phyloP scores from a whole-genome alignment of 2,113 vertebrate species.

The Takifugu flavidus region DNA sequence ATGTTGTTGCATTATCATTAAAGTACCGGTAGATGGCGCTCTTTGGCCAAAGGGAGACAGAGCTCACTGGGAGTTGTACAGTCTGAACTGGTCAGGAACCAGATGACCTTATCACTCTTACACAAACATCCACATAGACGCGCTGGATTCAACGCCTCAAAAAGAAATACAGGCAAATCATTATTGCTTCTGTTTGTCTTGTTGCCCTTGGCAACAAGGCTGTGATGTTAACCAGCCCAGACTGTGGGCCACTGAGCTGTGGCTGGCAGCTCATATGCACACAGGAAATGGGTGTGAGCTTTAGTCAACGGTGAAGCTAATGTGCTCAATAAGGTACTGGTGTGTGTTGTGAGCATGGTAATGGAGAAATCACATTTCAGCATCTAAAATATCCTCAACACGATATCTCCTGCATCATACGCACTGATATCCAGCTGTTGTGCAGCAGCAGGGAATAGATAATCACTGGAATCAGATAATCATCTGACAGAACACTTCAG shows the following conservation, averaged over 20 bases:
- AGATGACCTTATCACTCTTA: slow-evolving; percentile 43
- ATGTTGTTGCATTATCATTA: too few relatives aligned
- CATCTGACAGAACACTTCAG: slow-evolving; percentile 37
- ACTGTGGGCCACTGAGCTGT: slow-evolving; percentile 55
- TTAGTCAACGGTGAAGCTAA: slow-evolving; percentile 17
- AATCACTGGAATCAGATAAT: slow-evolving; percentile 42
- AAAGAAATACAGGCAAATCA: slow-evolving; percentile 52
- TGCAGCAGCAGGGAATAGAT: neutral
- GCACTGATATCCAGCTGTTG: slow-evolving; percentile 31
- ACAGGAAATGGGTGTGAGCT: slow-evolving; percentile 47
- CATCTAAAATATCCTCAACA: neutral
- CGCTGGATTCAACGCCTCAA: slow-evolving; percentile 14
- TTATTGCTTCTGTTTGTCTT: slow-evolving; percentile 66
- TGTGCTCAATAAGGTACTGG: slow-evolving; percentile 10
- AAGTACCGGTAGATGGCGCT: slow-evolving; percentile 8
- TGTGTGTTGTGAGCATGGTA: slow-evolving; percentile 7
- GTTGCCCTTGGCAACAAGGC: slow-evolving; percentile 61
- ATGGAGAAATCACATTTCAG: neutral
- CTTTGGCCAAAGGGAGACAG: neutral
- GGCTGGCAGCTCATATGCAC: slow-evolving; percentile 23
- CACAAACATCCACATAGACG: slow-evolving; percentile 20
- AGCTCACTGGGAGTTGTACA: neutral
- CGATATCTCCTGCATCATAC: neutral
- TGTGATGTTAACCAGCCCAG: slow-evolving; percentile 36
- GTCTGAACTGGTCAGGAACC: slow-evolving; percentile 21